phyloP scores from a whole-genome alignment of 2,888 invertebrate genomes.

The Pimpla rufipes region DNA sequence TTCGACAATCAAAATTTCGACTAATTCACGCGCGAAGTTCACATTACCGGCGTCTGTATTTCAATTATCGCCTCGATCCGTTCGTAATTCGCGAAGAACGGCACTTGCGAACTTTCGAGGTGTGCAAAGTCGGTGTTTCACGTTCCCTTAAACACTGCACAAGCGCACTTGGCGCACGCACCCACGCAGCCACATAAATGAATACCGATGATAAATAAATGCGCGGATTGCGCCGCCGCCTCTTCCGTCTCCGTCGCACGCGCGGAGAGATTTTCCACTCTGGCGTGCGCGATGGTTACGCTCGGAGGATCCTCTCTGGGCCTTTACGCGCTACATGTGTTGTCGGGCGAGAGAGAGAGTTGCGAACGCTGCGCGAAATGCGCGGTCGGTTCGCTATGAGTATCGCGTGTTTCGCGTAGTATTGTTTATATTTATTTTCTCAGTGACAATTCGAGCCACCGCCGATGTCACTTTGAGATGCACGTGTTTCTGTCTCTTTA shows the following conservation, averaged over 20 bases:
- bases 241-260: constrained; percentile 18
- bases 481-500: not conserved
- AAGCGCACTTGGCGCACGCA: constrained; percentile 69
- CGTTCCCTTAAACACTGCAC: too few species aligned
- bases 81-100: too few species aligned
- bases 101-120: too few species aligned
- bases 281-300: constrained; percentile 21
- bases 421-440: too few species aligned
- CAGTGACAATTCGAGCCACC: not conserved
- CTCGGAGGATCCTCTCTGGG: not conserved
- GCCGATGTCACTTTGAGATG: not conserved
- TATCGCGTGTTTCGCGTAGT: too few species aligned
- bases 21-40: too few species aligned
- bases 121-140: too few species aligned
- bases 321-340: not conserved
- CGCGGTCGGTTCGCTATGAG: not conserved
- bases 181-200: constrained; percentile 66
- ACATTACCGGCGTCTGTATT: too few species aligned
- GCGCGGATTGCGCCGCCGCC: not conserved
- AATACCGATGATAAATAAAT: not conserved
- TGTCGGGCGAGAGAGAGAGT: not conserved
- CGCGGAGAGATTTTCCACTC: constrained; percentile 5
- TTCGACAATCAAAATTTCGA: too few species aligned
- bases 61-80: too few species aligned
- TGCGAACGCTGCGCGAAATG: not conserved